These are phyloP conservation scores for Semaprochilodus insignis DNA, from an alignment of 2,797 vertebrate species.

Conservation along the genomic window DNA sequence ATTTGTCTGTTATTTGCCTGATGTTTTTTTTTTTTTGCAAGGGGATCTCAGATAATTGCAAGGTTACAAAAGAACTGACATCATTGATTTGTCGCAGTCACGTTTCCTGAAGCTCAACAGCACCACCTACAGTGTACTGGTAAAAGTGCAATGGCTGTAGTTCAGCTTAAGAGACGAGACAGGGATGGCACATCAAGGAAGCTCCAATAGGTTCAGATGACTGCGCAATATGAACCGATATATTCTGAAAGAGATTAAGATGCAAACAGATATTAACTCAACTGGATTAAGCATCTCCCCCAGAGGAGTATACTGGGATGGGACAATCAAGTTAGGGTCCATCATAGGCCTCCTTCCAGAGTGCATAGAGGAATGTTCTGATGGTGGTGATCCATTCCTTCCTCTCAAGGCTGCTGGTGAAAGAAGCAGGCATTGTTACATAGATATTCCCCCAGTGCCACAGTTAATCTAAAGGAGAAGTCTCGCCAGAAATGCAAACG, in stretches of 20 bases:
- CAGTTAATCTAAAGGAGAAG: background rate
- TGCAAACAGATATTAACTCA: background rate
- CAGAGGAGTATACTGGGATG: background rate
- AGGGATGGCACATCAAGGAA: background rate
- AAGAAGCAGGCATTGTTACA: conserved; percentile 9
- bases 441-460: background rate
- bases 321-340: conserved; percentile 1
- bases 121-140: conserved; percentile 14
- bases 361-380: background rate
- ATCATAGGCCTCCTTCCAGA: background rate
- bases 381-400: background rate
- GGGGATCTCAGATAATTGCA: conserved; percentile 2
- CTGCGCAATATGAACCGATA: background rate
- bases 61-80: conserved; percentile 26
- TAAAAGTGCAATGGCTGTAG: background rate
- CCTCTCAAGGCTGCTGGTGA: conserved; percentile 2
- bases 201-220: background rate
- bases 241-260: conserved; percentile 12
- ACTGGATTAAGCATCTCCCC: background rate
- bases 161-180: background rate
- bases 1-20: conserved; percentile 7
- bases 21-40: background rate
- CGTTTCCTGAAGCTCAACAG: conserved; percentile 29
- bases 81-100: background rate
- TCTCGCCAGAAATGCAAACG: too few relatives aligned